Base-by-base conservation (phyloP, 2,797 vertebrate genomes). In the Ateles fusciceps region DNA sequence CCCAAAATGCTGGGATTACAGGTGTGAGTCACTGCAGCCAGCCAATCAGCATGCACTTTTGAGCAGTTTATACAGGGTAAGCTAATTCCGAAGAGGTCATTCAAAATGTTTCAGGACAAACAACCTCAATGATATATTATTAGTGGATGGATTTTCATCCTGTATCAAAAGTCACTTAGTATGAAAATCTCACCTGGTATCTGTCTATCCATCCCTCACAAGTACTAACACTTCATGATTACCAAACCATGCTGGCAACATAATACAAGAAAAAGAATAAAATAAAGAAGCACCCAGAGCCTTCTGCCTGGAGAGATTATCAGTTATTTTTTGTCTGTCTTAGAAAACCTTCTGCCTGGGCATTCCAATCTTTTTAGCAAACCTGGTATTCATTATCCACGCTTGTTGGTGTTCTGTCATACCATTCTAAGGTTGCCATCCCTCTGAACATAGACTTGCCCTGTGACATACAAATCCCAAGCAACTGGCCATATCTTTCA, bases 161-260 rank as follows among this genome's bases (percentile, higher is more conserved):
- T 81, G 12, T 42, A 46, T 94, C 68, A 85, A 79, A 74, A 88
- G 59, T 64, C 80, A 90, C 39, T 85, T 59, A 75, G 55, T 76
- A 86, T 28, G 52, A 94, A 97, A 96, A 89, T 94, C 48, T 85
- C 83, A 90, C 83, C 57, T 85, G 72, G 68, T 44, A 78, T 55
- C 30, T 80, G 57, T 87, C 90, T 94, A 78, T 22, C 42, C 44
- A 61, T n/a, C 44, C 42, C 52, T 96, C 68, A n/a, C 39, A 88
- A 96, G 7, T 21, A 83, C 42, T 12, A 85, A 85, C 11, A 48
- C 50, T 87, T 83, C 48, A 19, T 95, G n/a, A 95, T 61, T 88
- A 48, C 68, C 42, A 75, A 8, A 61, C 24, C 81, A 94, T 50
- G 22, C 79, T 76, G 10, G 76, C 68, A 96, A 36, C 57, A 86